These are phyloP conservation scores for Megalops cyprinoides DNA, from an alignment of 2,797 vertebrate genomes.

Conservation along the genomic window DNA sequence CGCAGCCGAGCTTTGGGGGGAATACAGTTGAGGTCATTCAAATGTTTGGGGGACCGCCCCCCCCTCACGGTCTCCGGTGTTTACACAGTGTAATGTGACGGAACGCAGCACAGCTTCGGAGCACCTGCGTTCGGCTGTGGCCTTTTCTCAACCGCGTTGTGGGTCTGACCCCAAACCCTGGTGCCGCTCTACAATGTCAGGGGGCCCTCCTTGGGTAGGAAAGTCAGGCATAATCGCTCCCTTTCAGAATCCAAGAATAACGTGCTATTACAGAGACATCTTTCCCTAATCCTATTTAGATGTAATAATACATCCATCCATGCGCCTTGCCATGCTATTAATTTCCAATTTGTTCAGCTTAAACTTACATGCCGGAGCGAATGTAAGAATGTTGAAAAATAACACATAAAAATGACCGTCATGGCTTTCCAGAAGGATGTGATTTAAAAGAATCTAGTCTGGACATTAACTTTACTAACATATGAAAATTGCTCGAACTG, in stretches of 20 bases:
- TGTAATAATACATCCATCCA: not conserved
- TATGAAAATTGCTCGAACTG: not conserved
- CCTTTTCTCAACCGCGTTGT: not conserved
- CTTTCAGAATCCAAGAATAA: slow-evolving; percentile 6
- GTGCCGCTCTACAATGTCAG: not conserved
- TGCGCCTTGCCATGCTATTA: not conserved
- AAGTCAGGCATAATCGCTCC: not conserved
- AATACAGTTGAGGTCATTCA: no score
- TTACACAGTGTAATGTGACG: not conserved
- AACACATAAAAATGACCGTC: not conserved
- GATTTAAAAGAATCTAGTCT: not conserved
- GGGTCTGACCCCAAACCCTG: not conserved
- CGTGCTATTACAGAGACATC: not conserved
- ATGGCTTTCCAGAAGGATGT: not conserved
- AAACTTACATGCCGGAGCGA: not conserved
- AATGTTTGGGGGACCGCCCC: not conserved
- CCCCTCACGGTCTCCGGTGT: not conserved
- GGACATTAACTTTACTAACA: not conserved
- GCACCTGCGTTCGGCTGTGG: not conserved
- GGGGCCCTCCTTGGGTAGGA: not conserved
- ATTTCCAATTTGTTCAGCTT: not conserved
- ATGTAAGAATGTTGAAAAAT: not conserved
- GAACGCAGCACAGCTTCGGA: not conserved
- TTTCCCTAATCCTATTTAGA: not conserved
- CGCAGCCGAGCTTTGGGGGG: no score